phyloP scores from a whole-genome alignment of 2,888 invertebrate species.

The Aphodius sticticus region DNA sequence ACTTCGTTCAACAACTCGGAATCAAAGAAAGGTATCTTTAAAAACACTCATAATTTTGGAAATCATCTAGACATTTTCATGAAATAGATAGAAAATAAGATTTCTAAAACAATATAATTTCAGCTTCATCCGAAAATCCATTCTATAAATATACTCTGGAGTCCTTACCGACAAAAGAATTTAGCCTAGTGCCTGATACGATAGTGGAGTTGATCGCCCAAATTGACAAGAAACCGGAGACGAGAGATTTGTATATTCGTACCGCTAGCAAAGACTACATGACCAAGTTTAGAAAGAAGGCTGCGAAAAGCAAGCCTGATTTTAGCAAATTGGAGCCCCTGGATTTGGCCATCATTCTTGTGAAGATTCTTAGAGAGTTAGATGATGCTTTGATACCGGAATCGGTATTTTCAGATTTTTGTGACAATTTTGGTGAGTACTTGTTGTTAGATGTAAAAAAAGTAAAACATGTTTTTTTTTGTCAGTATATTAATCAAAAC shows the following conservation, averaged over 20 bases:
- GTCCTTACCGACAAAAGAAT: constrained; percentile 26
- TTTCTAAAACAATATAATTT: not conserved
- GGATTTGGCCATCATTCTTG: constrained; percentile 88
- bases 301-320: constrained; percentile 48
- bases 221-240: constrained; percentile 72
- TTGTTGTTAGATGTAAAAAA: too few species aligned
- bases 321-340: constrained; percentile 43
- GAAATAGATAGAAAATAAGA: not conserved
- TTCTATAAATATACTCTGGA: constrained; percentile 27
- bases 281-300: constrained; percentile 51
- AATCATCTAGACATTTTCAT: not conserved
- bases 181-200: constrained; percentile 74
- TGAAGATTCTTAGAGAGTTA: constrained; percentile 91
- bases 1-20: constrained; percentile 18
- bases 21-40: constrained; percentile 29
- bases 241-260: constrained; percentile 83
- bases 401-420: constrained; percentile 56
- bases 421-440: constrained; percentile 77
- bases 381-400: constrained; percentile 87
- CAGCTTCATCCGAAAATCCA: constrained; percentile 14
- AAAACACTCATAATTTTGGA: constrained; percentile 14
- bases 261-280: constrained; percentile 77
- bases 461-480: too few species aligned
- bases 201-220: constrained; percentile 79
- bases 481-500: too few species aligned